Percentiles rank a stretch among this genome's conserved stretches.
Conservation (phyloP, 2,797 vertebrate genomes). For the Muscicapa striata region DNA sequence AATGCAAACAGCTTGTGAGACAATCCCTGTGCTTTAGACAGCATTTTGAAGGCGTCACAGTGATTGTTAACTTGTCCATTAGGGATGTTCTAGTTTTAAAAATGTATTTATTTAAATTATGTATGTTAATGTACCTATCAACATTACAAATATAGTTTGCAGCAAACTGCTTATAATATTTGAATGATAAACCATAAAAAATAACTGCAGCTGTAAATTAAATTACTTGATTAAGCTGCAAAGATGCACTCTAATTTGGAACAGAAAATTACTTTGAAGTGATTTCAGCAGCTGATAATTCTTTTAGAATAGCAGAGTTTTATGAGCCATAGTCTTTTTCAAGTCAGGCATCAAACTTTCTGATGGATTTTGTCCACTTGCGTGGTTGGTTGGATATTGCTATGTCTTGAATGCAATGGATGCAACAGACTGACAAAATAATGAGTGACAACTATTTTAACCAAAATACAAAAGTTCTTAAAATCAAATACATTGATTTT, state of each 20-base stretch:
- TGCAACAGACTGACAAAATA: neutral
- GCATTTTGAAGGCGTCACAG: neutral
- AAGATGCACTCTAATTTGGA: conserved; percentile 48
- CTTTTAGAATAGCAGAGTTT: neutral
- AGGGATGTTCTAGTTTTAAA: neutral
- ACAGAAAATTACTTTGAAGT: conserved; percentile 44
- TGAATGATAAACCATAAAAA: conserved; percentile 52
- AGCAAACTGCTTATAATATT: conserved; percentile 18
- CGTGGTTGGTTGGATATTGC: neutral
- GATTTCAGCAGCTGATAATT: conserved; percentile 16
- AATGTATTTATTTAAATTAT: conserved; percentile 42
- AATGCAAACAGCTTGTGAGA: neutral
- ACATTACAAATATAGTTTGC: conserved; percentile 24
- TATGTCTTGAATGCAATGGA: neutral
- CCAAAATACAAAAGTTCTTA: neutral
- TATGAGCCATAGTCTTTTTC: neutral
- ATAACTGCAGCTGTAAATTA: conserved; percentile 37
- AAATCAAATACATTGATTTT: neutral
- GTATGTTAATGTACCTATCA: conserved; percentile 33
- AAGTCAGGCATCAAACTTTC: neutral
- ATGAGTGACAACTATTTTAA: neutral
- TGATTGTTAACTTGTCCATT: conserved; percentile 9
- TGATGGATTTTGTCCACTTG: neutral
- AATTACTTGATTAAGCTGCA: conserved; percentile 43
- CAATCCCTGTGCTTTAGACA: neutral